Conservation (phyloP, 1,140 invertebrate species). For the Rhynchophorus ferrugineus region DNA sequence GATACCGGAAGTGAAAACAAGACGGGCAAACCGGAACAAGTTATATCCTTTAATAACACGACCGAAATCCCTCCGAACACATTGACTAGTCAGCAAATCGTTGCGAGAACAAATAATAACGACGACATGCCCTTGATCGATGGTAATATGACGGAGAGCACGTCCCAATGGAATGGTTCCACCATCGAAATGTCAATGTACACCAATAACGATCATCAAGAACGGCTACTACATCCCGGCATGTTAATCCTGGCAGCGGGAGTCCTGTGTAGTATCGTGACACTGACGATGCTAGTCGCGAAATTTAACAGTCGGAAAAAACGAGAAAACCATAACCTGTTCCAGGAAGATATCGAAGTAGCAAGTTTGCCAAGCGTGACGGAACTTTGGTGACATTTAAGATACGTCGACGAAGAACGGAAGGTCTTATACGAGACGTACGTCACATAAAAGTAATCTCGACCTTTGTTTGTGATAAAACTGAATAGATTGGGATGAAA, state of each 20-base stretch:
- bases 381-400: slow-evolving; percentile 62
- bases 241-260: slow-evolving; percentile 43
- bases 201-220: slow-evolving; percentile 26
- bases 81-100: slow-evolving; percentile 8
- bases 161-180: slow-evolving; percentile 17
- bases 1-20: slow-evolving; percentile 6
- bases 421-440: slow-evolving; percentile 49
- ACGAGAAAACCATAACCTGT: slow-evolving; percentile 37
- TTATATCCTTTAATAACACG: not conserved
- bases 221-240: slow-evolving; percentile 41
- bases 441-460: slow-evolving; percentile 16
- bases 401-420: slow-evolving; percentile 46
- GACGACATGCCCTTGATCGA: not conserved
- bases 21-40: not conserved
- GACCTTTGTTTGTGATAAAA: slow-evolving; percentile 29
- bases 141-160: slow-evolving; percentile 12
- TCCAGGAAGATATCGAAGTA: slow-evolving; percentile 58
- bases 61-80: slow-evolving; percentile 3
- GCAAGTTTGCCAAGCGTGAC: slow-evolving; percentile 55
- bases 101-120: slow-evolving; percentile 2
- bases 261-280: slow-evolving; percentile 23
- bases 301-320: slow-evolving; percentile 29
- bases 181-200: slow-evolving; percentile 32
- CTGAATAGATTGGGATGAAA: slow-evolving; percentile 14
- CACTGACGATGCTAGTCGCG: slow-evolving; percentile 36